These are phyloP conservation scores for Salminus brasiliensis DNA, from an alignment of 2,113 vertebrate genomes.

Conservation along the genomic window DNA sequence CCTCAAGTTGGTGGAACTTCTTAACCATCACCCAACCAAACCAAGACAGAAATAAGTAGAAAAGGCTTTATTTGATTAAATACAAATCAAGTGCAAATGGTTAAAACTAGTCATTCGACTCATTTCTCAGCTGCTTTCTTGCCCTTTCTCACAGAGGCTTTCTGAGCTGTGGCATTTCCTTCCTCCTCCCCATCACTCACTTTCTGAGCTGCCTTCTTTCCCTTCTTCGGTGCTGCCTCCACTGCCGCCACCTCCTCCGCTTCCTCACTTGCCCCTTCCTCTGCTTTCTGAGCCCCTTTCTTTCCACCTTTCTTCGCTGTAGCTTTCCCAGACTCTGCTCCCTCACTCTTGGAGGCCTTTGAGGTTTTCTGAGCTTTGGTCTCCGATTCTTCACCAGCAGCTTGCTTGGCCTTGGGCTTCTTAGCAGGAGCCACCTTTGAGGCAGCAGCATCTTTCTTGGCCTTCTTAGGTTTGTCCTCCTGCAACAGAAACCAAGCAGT, in stretches of 20 bases:
- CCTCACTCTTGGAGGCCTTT: slow-evolving; percentile 22
- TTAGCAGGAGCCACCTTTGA: slow-evolving; percentile 67
- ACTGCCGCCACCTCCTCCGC: not conserved
- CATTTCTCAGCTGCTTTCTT: not conserved
- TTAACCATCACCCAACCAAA: no score
- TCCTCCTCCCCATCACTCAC: not conserved
- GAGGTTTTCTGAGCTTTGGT: slow-evolving; percentile 39
- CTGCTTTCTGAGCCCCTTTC: slow-evolving; percentile 13
- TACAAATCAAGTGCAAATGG: slow-evolving; percentile 14
- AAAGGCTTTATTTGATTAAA: slow-evolving; percentile 39
- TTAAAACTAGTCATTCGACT: not conserved
- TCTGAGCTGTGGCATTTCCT: not conserved
- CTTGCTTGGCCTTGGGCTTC: slow-evolving; percentile 68
- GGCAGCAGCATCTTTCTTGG: not conserved
- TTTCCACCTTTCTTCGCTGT: slow-evolving; percentile 10
- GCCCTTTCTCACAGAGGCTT: not conserved
- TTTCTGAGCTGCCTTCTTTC: slow-evolving; percentile 17
- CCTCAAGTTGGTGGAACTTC: no score
- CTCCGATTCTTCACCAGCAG: slow-evolving; percentile 26
- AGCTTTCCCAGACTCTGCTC: not conserved
- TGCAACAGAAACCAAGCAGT: slow-evolving; percentile 21
- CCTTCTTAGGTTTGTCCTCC: slow-evolving; percentile 54
- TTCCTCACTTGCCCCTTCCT: not conserved
- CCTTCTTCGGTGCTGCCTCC: not conserved
- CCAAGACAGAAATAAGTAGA: not conserved